Percentiles rank a stretch among this genome's conserved stretches.
Evolutionary conservation across 30 jellyfish, hydroid and myxozoan genomes (phyloP).

Genomic region (Rhopilema esculentum): DNA sequence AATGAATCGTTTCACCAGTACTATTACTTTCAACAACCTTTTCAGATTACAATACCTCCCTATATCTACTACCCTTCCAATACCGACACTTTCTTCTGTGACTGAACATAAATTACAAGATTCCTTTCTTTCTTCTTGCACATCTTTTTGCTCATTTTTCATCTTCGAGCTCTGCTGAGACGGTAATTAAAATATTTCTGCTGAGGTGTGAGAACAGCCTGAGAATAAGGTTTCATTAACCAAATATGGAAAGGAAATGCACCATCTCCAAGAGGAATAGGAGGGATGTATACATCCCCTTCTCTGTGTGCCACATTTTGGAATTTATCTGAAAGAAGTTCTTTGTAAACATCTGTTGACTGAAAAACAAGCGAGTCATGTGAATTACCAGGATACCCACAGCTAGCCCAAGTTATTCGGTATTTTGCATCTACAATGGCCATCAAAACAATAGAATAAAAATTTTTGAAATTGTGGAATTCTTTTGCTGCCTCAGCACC

Average conservation of each 20-base stretch:
- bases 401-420: constrained; percentile 5
- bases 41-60: not conserved
- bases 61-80: not conserved
- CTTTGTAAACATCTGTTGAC: constrained; percentile 21
- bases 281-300: constrained; percentile 6
- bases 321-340: constrained; percentile 13
- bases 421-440: constrained; percentile 54
- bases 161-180: constrained; percentile 20
- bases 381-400: not conserved
- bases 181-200: constrained; percentile 10
- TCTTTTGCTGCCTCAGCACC: constrained; percentile 40
- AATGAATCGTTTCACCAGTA: constrained; percentile 43
- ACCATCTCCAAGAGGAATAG: constrained; percentile 17
- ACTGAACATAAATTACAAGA: not conserved
- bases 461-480: constrained; percentile 55
- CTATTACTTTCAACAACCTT: constrained; percentile 22
- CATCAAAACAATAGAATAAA: constrained; percentile 27
- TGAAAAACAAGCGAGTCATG: constrained; percentile 1
- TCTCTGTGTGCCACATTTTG: constrained; percentile 13
- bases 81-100: not conserved
- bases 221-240: constrained; percentile 16
- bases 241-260: constrained; percentile 10
- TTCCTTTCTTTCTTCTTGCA: constrained; percentile 23
- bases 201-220: not conserved
- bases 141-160: constrained; percentile 20